These are phyloP conservation scores for Myripristis jacobus DNA, from an alignment of 2,797 vertebrate genomes.

Conservation along the genomic window DNA sequence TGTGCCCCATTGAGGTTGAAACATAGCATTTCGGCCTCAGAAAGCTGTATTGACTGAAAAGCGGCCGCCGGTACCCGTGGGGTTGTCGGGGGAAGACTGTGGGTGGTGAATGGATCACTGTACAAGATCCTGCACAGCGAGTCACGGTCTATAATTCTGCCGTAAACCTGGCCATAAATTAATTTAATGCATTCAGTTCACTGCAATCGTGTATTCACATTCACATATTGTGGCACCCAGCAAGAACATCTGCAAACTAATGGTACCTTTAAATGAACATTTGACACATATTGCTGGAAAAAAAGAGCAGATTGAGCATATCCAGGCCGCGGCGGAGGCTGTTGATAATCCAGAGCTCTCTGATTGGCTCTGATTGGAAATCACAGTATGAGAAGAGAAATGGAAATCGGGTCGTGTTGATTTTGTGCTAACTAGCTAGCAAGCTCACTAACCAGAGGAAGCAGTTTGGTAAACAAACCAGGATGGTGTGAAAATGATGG, in stretches of 20 bases:
- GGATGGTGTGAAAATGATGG: too few species aligned
- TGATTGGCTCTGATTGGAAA: too few species aligned
- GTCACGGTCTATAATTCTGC: conserved; percentile 25
- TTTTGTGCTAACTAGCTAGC: too few species aligned
- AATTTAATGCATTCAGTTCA: conserved; percentile 14
- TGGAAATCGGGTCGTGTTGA: too few species aligned
- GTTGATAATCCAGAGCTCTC: too few species aligned
- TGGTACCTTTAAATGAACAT: too few species aligned
- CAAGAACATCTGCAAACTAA: background rate
- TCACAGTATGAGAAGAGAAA: too few species aligned
- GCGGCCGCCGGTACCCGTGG: conserved; percentile 48
- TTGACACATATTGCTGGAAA: too few species aligned
- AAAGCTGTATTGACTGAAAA: conserved; percentile 63
- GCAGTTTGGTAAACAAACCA: too few species aligned
- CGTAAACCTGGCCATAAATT: conserved; percentile 19
- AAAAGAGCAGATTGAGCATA: too few species aligned
- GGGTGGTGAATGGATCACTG: conserved; percentile 59
- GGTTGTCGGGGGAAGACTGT: conserved; percentile 42
- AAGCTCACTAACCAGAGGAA: too few species aligned
- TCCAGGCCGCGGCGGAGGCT: too few species aligned
- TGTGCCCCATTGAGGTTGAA: conserved; percentile 64
- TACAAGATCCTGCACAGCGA: conserved; percentile 24
- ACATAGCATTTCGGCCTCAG: conserved; percentile 67
- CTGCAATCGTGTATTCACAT: background rate
- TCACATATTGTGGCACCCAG: background rate